phyloP scores from a whole-genome alignment of 2,113 vertebrate genomes.

The Indicator indicator region DNA sequence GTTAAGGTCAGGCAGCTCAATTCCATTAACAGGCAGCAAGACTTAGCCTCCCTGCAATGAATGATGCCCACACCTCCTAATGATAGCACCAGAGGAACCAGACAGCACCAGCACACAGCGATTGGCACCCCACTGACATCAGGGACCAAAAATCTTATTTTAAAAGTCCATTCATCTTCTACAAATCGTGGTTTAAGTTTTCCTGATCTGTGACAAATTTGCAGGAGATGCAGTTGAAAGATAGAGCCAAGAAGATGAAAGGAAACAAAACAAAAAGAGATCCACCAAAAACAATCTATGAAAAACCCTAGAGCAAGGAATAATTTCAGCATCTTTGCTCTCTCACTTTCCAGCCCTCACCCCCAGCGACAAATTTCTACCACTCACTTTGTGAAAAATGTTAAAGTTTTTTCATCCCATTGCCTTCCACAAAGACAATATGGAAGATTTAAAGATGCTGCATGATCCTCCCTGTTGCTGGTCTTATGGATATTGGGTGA shows the following conservation, averaged over 20 bases:
- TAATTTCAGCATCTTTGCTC: background rate
- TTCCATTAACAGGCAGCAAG: background rate
- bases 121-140: slow-evolving; percentile 26
- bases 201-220: slow-evolving; percentile 49
- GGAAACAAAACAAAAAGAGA: background rate
- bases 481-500: accelerated
- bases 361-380: background rate
- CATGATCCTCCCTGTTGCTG: background rate
- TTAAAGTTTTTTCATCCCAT: background rate
- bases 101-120: background rate
- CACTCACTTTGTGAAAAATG: background rate
- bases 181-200: slow-evolving; percentile 7
- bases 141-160: slow-evolving; percentile 23
- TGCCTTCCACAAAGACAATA: background rate
- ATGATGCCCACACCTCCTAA: background rate
- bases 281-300: background rate
- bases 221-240: background rate
- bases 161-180: slow-evolving; percentile 44
- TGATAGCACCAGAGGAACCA: background rate
- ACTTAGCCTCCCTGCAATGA: slow-evolving; percentile 13
- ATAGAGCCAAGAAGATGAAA: background rate
- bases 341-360: background rate
- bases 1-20: slow-evolving; percentile 51
- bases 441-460: background rate
- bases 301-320: background rate